Percentiles rank a stretch among this genome's conserved stretches.
These are phyloP conservation scores for Lagorchestes hirsutus DNA, from an alignment of 2,797 vertebrate species.

Conservation along the genomic window DNA sequence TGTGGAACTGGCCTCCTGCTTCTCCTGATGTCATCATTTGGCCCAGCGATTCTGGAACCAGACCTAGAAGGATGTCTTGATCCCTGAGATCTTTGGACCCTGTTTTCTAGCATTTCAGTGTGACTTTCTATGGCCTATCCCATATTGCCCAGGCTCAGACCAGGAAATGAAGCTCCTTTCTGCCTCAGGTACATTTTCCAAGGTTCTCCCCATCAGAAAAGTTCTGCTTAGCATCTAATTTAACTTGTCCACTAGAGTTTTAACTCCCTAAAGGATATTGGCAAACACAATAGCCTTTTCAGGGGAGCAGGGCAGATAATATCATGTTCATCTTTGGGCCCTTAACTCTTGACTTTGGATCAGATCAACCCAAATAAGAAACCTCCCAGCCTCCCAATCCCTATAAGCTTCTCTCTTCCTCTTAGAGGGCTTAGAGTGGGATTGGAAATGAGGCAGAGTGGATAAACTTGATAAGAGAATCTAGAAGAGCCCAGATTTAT, in stretches of 20 bases:
- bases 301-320: neutral
- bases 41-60: slow-evolving; percentile 98
- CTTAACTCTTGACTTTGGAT: neutral
- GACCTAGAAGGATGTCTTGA: slow-evolving; percentile 85
- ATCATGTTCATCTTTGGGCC: neutral
- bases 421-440: neutral
- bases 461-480: neutral
- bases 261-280: neutral
- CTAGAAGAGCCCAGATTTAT: neutral
- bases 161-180: neutral
- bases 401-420: neutral
- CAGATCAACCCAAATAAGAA: neutral
- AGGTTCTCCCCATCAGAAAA: neutral
- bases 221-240: neutral
- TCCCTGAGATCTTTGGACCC: neutral
- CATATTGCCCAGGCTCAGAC: neutral
- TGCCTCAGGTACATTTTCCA: rapidly evolving
- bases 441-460: neutral
- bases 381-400: neutral
- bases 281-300: neutral
- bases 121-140: neutral
- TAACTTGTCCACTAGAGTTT: neutral
- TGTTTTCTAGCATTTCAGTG: neutral
- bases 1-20: slow-evolving; percentile 91
- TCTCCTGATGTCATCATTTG: slow-evolving; percentile 96